Conservation (phyloP, 2,113 vertebrate genomes). For the Seriola aureovittata region DNA sequence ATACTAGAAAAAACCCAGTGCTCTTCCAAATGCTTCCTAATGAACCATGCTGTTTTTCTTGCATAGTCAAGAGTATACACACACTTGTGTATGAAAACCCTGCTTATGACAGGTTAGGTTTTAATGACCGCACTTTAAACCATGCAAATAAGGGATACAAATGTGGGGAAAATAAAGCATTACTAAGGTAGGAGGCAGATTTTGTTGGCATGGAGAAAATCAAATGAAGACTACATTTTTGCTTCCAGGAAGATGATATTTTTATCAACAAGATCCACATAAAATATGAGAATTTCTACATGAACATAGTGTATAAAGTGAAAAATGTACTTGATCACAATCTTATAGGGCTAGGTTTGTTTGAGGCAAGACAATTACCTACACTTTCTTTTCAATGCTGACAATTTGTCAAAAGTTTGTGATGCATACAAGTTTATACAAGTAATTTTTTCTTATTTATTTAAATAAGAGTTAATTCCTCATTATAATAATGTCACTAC, state of each 20-base stretch:
- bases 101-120: slow-evolving; percentile 23
- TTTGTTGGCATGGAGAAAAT: slow-evolving; percentile 1
- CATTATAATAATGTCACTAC: slow-evolving; percentile 24
- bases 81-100: slow-evolving; percentile 18
- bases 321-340: background rate
- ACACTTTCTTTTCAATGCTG: background rate
- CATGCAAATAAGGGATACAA: slow-evolving; percentile 29
- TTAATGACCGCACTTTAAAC: slow-evolving; percentile 42
- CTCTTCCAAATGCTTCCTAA: slow-evolving; percentile 36
- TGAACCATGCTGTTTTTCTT: slow-evolving; percentile 43
- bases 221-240: background rate
- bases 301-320: background rate
- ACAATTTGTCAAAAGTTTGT: background rate
- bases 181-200: slow-evolving; percentile 15
- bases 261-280: background rate
- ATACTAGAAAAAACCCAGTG: slow-evolving; percentile 39
- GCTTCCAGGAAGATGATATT: background rate
- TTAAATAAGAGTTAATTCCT: background rate
- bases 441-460: background rate
- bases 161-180: slow-evolving; percentile 5
- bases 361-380: background rate
- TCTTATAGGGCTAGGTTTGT: background rate
- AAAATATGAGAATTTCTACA: background rate
- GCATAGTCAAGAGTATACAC: background rate
- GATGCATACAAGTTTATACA: background rate